Evolutionary conservation across 2,888 invertebrate genomes (phyloP), one percentile per base, ranked within the genome.

Genomic region (Strigamia crassipes): DNA sequence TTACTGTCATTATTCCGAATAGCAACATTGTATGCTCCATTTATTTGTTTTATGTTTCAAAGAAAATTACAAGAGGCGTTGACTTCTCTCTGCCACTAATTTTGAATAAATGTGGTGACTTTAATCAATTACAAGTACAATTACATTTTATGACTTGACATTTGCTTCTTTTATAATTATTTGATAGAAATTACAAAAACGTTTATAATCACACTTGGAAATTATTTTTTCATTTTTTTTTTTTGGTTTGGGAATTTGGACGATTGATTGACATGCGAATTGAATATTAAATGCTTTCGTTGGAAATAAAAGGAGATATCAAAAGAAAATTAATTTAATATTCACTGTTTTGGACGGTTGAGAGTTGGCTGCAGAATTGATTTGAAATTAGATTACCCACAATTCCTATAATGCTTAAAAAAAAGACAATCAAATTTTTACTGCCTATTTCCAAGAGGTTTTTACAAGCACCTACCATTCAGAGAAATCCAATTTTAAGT

Each of bases 251-350:
- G 9, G 9, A 10, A 46, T 8, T 46, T 46, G 9, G 6, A 51
- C n/a, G 51, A 51, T 15, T 51, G 51, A n/a, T 51, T 51, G n/a
- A n/a, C 51, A n/a, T 3, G 18, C 51, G 4, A 18, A 4, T 18
- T 51, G 51, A n/a, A n/a, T n/a, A 34, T 34, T 34, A 34, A 34
- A 51, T 18, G 18, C 8, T 51, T 51, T 9, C 18, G 2, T n/a
- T 51, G 3, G 15, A 8, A n/a, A 6, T 51, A 51, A n/a, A 51
- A 51, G 51, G 6, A 4, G 51, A 51, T 51, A n/a, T 51, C 18
- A 51, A 51, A 51, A n/a, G 51, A 51, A 51, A 51, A 51, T 51
- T 51, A 51, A 51, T n/a, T 51, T 51, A 51, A n/a, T 51, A 51
- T 51, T 51, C 51, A 51, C 51, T 51, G 51, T 51, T 51, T 51